Evolutionary conservation across 2,888 invertebrate genomes (phyloP).

Genomic region (Rugalucina vietnamica): DNA sequence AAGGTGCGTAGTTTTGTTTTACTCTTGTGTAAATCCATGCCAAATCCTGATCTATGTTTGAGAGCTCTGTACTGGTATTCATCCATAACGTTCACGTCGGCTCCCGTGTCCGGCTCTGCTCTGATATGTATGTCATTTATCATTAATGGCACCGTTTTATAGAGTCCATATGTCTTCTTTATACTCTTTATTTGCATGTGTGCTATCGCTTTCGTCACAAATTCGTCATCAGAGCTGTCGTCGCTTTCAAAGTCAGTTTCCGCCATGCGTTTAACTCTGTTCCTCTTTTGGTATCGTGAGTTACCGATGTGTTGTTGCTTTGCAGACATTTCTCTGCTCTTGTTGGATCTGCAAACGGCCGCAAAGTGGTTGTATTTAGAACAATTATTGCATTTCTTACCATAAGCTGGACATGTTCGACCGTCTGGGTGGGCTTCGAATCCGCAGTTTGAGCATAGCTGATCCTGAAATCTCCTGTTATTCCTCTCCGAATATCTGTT

Average conservation of each 20-base stretch:
- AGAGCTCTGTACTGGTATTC: conserved; percentile 19
- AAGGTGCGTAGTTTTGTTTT: conserved; percentile 3
- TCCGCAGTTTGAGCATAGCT: background rate
- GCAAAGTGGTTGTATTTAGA: background rate
- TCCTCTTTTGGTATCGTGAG: background rate
- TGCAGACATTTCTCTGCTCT: background rate
- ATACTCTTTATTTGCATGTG: background rate
- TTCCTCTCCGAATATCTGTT: background rate
- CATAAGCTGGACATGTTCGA: background rate
- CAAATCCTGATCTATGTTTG: background rate
- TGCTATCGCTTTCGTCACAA: background rate
- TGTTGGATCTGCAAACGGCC: background rate
- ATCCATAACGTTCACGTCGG: conserved; percentile 24
- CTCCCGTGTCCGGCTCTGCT: conserved; percentile 24
- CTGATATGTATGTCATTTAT: conserved; percentile 17
- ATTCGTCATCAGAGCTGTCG: background rate
- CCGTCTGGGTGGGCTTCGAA: background rate
- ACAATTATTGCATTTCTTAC: conserved; percentile 1
- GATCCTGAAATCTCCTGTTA: background rate
- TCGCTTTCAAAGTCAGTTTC: background rate
- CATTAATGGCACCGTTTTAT: background rate
- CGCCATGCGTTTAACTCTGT: background rate
- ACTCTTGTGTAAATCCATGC: background rate
- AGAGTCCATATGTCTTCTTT: background rate
- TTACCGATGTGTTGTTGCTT: background rate